Conservation (phyloP, 53 echinoderm and acorn worm genomes). For the Pentamera pediparva region DNA sequence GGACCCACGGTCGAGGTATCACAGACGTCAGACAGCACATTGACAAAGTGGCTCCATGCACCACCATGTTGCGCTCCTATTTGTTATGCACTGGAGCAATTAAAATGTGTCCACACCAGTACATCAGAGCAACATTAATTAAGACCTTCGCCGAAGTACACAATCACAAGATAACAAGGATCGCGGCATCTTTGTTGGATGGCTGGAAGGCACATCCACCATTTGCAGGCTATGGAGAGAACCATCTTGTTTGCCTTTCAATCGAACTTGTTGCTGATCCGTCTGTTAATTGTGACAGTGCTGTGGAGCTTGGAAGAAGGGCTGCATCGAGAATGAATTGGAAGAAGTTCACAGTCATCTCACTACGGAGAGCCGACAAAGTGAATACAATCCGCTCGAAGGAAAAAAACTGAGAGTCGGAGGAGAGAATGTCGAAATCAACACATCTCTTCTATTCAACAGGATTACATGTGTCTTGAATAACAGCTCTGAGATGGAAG, state of each 20-base stretch:
- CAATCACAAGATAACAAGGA: too few relatives aligned
- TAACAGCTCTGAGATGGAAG: too few relatives aligned
- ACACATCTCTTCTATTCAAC: too few relatives aligned
- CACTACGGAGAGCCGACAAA: constrained; percentile 4
- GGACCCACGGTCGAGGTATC: constrained; percentile 49
- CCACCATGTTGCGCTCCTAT: constrained; percentile 35
- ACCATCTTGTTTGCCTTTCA: constrained; percentile 31
- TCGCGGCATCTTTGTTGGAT: constrained; percentile 9
- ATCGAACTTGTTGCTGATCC: too few relatives aligned
- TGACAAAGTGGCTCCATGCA: constrained; percentile 36
- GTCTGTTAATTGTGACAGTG: constrained; percentile 34
- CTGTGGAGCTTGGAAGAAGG: too few relatives aligned
- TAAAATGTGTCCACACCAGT: constrained; percentile 30
- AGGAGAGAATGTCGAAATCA: too few relatives aligned
- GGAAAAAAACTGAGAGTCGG: too few relatives aligned
- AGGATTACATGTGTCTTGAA: too few relatives aligned
- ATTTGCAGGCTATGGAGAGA: too few relatives aligned
- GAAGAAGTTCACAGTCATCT: constrained; percentile 25
- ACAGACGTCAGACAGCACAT: constrained; percentile 44
- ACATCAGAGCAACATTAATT: constrained; percentile 39
- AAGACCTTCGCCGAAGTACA: constrained; percentile 46
- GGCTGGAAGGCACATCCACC: constrained; percentile 24
- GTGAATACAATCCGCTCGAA: not conserved
- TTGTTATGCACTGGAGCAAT: constrained; percentile 32
- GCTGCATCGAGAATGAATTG: constrained; percentile 25